Percentiles rank a stretch among this genome's conserved stretches.
Evolutionary conservation across 1,140 invertebrate genomes (phyloP).

Genomic region (Varroa destructor): DNA sequence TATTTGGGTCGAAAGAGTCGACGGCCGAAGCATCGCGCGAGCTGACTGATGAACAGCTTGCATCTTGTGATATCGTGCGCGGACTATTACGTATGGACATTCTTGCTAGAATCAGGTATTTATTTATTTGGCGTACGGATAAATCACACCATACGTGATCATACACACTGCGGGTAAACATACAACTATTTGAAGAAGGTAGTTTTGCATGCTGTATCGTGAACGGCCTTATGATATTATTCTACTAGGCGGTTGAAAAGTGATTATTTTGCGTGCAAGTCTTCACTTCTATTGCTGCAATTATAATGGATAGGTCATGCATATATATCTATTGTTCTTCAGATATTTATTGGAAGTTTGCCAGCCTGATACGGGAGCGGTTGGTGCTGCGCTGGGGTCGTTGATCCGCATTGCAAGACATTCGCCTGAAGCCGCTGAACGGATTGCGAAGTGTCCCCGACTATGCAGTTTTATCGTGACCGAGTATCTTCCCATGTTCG

Average conservation of each 20-base stretch:
- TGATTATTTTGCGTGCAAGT: too few species aligned
- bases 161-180: too few species aligned
- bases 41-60: background rate
- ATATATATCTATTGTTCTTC: background rate
- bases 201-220: too few species aligned
- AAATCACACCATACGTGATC: too few species aligned
- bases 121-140: too few species aligned
- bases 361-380: slow-evolving; percentile 5
- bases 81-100: slow-evolving; percentile 4
- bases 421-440: background rate
- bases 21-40: background rate
- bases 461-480: background rate
- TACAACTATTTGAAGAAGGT: too few species aligned
- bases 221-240: too few species aligned
- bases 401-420: slow-evolving; percentile 10
- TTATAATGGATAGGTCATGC: background rate
- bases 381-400: background rate
- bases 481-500: background rate
- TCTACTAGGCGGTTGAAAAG: too few species aligned
- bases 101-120: slow-evolving; percentile 4
- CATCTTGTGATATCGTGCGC: background rate
- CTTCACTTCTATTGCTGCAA: too few species aligned
- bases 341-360: slow-evolving; percentile 16
- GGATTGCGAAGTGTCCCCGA: background rate
- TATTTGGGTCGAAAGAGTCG: background rate